Conservation (phyloP, 2,113 vertebrate species). For the Hippopotamus amphibius region DNA sequence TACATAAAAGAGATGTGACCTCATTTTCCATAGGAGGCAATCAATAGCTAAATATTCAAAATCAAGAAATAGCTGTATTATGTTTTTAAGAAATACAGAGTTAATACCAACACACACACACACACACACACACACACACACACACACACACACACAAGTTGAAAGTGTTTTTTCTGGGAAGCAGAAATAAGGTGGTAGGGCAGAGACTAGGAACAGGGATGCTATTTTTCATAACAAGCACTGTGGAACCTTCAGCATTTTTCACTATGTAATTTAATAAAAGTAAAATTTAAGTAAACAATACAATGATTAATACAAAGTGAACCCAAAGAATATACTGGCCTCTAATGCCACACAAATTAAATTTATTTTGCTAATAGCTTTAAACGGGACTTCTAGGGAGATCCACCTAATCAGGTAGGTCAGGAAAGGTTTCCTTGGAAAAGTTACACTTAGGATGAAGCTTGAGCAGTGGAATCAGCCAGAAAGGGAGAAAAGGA, state of each 20-base stretch:
- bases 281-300: not conserved
- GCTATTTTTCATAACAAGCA: not conserved
- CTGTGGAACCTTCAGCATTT: not conserved
- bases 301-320: conserved; percentile 16
- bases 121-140: not conserved
- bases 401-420: not conserved
- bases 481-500: not conserved
- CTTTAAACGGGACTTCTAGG: not conserved
- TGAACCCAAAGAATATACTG: not conserved
- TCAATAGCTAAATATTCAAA: conserved; percentile 9
- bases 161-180: not conserved
- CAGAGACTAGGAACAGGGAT: not conserved
- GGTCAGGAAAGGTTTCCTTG: not conserved
- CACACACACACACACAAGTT: not conserved
- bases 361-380: not conserved
- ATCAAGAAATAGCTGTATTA: not conserved
- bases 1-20: not conserved
- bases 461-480: not conserved
- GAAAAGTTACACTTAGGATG: not conserved
- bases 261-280: not conserved
- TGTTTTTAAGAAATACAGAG: not conserved
- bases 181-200: not conserved
- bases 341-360: not conserved
- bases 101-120: not conserved
- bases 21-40: not conserved